Evolutionary conservation across 2,888 invertebrate genomes (phyloP).

Genomic region (Taphrorychus bicolor): DNA sequence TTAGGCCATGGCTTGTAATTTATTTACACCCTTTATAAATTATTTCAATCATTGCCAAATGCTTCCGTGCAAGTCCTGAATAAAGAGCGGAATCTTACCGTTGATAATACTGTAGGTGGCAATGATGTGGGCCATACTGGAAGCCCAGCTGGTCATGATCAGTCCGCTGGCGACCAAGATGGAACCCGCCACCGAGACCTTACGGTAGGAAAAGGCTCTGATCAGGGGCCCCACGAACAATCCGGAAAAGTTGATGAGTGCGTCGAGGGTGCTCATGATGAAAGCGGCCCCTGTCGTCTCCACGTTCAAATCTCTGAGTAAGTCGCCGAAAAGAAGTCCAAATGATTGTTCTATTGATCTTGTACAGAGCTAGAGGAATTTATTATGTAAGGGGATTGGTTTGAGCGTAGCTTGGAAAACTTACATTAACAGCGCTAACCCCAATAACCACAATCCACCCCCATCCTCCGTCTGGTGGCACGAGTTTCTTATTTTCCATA

Average conservation of each 20-base stretch:
- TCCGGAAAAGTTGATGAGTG: conserved; percentile 80
- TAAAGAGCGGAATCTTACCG: conserved; percentile 59
- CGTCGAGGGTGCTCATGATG: conserved; percentile 78
- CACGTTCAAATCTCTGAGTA: conserved; percentile 71
- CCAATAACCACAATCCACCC: conserved; percentile 88
- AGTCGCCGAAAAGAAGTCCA: conserved; percentile 79
- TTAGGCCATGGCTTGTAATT: no score
- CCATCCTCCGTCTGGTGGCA: conserved; percentile 89
- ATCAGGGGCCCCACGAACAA: conserved; percentile 79
- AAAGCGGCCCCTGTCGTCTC: conserved; percentile 78
- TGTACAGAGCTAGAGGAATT: conserved; percentile 71
- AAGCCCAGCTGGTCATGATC: conserved; percentile 72
- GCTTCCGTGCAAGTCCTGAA: neutral
- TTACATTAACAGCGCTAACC: conserved; percentile 84
- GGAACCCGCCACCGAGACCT: conserved; percentile 73
- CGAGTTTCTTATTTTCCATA: conserved; percentile 63
- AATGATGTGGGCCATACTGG: conserved; percentile 74
- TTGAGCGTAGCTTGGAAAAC: conserved; percentile 56
- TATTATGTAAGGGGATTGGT: neutral
- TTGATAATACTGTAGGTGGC: conserved; percentile 78
- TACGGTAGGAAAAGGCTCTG: conserved; percentile 76
- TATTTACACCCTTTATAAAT: no score
- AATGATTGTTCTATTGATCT: conserved; percentile 83
- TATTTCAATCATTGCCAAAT: neutral
- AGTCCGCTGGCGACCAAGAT: conserved; percentile 71